phyloP scores from a whole-genome alignment of 1,140 invertebrate species.

The Sycophaga agraensis region DNA sequence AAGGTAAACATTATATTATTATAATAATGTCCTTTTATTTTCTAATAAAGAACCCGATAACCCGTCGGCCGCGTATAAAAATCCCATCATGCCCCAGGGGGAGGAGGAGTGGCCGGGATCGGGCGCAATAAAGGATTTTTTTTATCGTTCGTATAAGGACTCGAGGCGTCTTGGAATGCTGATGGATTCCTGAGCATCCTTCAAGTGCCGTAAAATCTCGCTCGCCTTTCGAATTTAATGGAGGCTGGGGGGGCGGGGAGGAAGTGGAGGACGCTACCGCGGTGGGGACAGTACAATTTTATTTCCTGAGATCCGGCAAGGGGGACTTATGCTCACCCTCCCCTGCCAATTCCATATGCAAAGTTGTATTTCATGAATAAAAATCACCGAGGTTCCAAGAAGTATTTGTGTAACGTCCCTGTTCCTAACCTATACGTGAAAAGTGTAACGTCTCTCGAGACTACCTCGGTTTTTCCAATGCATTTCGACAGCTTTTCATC shows the following conservation, averaged over 20 bases:
- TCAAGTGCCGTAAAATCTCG: slow-evolving; percentile 25
- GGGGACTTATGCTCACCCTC: too few species aligned
- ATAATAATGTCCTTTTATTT: slow-evolving; percentile 21
- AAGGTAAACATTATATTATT: slow-evolving; percentile 23
- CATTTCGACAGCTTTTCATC: too few species aligned
- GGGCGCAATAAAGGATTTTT: slow-evolving; percentile 23
- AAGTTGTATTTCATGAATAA: too few species aligned
- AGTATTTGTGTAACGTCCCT: too few species aligned
- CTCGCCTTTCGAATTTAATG: slow-evolving; percentile 24
- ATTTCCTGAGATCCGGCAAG: too few species aligned
- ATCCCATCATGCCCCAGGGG: slow-evolving; percentile 3
- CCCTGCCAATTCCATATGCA: too few species aligned
- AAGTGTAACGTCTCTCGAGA: too few species aligned
- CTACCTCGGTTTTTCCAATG: too few species aligned
- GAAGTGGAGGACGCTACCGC: too few species aligned
- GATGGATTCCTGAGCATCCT: slow-evolving; percentile 29
- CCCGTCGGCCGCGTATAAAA: slow-evolving; percentile 18
- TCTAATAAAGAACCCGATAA: slow-evolving; percentile 26
- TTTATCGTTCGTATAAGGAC: slow-evolving; percentile 24
- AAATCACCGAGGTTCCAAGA: too few species aligned
- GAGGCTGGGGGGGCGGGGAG: neutral
- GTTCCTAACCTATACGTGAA: too few species aligned
- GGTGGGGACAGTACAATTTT: slow-evolving; percentile 23
- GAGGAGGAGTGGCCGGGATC: too few species aligned
- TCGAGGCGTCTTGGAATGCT: slow-evolving; percentile 22